These are phyloP conservation scores for Limnephilus lunatus DNA, from an alignment of 2,888 invertebrate species.

Conservation along the genomic window DNA sequence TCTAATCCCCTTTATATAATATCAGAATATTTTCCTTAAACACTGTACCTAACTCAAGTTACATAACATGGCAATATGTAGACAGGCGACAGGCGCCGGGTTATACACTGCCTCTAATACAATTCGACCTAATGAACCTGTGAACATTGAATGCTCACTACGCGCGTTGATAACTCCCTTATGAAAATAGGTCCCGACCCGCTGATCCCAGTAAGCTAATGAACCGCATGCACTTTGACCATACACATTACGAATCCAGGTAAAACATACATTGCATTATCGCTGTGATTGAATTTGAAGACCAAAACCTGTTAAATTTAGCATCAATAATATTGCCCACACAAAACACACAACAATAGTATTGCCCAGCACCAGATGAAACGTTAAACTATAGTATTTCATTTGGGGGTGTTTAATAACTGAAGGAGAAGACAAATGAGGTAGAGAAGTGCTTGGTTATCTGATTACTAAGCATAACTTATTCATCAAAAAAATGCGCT, in stretches of 20 bases:
- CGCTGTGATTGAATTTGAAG: neutral
- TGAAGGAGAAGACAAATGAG: neutral
- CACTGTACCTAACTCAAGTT: neutral
- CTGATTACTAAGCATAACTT: no score
- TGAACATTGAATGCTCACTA: slow-evolving; percentile 2
- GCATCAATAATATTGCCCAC: no score
- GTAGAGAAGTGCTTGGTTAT: neutral
- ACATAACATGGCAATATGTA: neutral
- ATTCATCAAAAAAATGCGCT: no score
- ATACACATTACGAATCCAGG: neutral
- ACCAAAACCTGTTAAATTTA: neutral
- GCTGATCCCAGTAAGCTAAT: neutral
- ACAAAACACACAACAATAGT: no score
- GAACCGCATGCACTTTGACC: neutral
- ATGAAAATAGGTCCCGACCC: neutral
- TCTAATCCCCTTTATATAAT: neutral
- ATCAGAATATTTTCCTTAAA: neutral
- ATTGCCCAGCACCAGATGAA: neutral
- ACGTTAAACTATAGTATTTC: no score
- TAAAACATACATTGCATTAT: neutral
- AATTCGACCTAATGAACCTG: neutral
- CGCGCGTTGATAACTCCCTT: neutral
- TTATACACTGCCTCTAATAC: neutral
- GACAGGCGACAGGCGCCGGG: neutral
- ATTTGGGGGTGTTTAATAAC: neutral